Evolutionary conservation across 1,140 invertebrate genomes (phyloP), one percentile per base, ranked within the genome.

Genomic region (Drosophila tani): DNA sequence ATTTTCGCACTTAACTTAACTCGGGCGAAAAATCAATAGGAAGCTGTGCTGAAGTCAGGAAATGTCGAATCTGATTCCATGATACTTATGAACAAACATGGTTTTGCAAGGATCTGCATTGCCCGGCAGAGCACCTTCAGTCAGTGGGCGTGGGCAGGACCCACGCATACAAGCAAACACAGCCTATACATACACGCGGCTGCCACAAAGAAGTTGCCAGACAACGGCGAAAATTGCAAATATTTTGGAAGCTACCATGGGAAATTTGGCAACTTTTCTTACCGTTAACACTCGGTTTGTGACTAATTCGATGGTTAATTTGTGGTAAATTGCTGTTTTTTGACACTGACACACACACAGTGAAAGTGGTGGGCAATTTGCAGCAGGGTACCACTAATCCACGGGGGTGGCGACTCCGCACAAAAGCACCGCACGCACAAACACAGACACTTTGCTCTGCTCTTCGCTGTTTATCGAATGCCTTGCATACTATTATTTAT

Each of bases 361-460:
- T 74, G 62, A 53, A 32, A 75, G 85, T 90, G 85, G 56, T 73
- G 73, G 73, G 85, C 73, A 71, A 74, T 57, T 78, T 67, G 69
- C 80, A 75, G 69, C 85, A 91, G 69, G 69, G 86, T 85, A 79
- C 85, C 85, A 90, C 85, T 90, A 90, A 91, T 90, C 85, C 85
- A 90, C 84, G 45, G 87, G 75, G 70, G 85, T 90, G 85, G 82
- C 85, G 85, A 91, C 84, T 88, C 80, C 74, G 84, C 69, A 81
- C 68, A 83, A 88, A 70, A 79, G 51, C 46, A 71, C 59, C 77
- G 24, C 79, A 74, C 79, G 45, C 75, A 78, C 57, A 65, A 59
- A 68, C 66, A 76, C 67, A 47, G 43, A 79, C 63, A 78, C 73
- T 70, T 66, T 87, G 68, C 84, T 82, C 82, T 85, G 82, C 82